Evolutionary conservation across 2,113 vertebrate genomes (phyloP).

Genomic region (Oxyura jamaicensis): DNA sequence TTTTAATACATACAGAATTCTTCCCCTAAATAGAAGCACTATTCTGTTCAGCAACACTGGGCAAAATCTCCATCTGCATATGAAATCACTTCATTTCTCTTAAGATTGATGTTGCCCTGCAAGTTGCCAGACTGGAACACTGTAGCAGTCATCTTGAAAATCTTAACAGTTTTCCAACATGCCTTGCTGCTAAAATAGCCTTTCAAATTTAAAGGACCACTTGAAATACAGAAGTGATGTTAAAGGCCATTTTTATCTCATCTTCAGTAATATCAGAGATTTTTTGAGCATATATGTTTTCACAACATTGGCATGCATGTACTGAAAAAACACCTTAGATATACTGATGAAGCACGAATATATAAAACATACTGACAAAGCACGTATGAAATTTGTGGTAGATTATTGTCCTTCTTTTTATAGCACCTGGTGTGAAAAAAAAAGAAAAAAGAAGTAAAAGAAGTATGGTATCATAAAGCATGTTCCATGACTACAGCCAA

Average conservation of each 20-base stretch:
- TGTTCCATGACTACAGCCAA: not conserved
- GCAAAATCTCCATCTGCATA: conserved; percentile 53
- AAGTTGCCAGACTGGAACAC: conserved; percentile 51
- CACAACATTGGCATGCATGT: not conserved
- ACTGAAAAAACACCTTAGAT: not conserved
- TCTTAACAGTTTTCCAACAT: conserved; percentile 3
- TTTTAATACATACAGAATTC: conserved; percentile 12
- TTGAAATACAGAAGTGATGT: not conserved
- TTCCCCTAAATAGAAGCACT: conserved; percentile 8
- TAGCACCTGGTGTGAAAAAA: not conserved
- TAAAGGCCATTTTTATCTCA: not conserved
- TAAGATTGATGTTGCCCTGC: conserved; percentile 54
- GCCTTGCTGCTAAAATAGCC: not conserved
- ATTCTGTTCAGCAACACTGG: conserved; percentile 26
- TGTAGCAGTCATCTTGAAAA: conserved; percentile 41
- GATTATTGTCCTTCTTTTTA: not conserved
- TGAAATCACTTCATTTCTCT: conserved; percentile 53
- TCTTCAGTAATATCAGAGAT: not conserved
- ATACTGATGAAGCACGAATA: no score
- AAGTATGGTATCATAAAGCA: not conserved
- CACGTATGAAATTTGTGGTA: not conserved
- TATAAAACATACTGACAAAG: no score
- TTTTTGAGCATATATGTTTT: not conserved
- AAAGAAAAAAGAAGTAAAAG: not conserved
- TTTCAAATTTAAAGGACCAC: not conserved